phyloP scores from a whole-genome alignment of 2,888 invertebrate species.

The Phasia obesa region DNA sequence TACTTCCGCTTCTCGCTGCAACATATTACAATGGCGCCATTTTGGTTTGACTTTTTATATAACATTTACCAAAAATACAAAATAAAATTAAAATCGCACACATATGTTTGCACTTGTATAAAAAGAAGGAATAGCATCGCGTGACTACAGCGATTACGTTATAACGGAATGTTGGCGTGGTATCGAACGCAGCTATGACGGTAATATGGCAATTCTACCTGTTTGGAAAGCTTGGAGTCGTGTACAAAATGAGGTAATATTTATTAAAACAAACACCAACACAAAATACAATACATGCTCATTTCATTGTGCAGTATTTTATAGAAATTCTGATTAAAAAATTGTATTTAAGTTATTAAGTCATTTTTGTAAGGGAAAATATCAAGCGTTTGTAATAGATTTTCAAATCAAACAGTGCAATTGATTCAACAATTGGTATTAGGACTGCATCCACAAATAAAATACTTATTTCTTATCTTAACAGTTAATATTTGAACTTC shows the following conservation, averaged over 20 bases:
- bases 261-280: constrained; percentile 6
- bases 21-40: constrained; percentile 70
- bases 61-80: constrained; percentile 53
- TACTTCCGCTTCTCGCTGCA: constrained; percentile 69
- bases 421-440: too few relatives aligned
- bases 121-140: constrained; percentile 82
- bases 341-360: too few relatives aligned
- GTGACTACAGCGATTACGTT: constrained; percentile 85
- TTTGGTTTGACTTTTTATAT: constrained; percentile 62
- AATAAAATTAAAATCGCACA: constrained; percentile 38
- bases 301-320: too few relatives aligned
- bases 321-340: too few relatives aligned
- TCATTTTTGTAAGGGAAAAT: too few relatives aligned
- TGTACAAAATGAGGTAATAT: constrained; percentile 86
- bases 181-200: constrained; percentile 85
- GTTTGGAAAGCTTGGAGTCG: constrained; percentile 92
- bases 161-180: constrained; percentile 91
- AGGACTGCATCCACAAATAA: too few relatives aligned
- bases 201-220: constrained; percentile 88
- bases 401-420: too few relatives aligned
- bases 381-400: too few relatives aligned
- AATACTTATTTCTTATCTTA: too few relatives aligned
- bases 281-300: background rate
- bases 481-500: too few relatives aligned
- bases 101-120: constrained; percentile 28